Base-by-base conservation (phyloP, 1,140 invertebrate species). In the Euura lappo region DNA sequence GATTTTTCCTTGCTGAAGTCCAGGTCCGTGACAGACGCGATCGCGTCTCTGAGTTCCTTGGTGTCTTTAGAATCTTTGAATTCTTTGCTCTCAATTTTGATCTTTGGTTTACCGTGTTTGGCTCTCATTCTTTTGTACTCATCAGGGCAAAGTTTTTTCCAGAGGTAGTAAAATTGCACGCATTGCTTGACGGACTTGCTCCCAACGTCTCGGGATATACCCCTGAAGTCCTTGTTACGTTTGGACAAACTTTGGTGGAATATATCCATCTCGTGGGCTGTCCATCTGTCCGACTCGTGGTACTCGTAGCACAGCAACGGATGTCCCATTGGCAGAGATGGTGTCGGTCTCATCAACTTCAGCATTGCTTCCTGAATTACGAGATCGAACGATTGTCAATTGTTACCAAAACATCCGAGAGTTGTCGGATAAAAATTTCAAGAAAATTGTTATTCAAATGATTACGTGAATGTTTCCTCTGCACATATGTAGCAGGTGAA, bases 161-260 rank as follows among this genome's bases (percentile, higher is more conserved):
- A 99, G 78, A 98, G 92, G 85, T 99, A 99, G 87, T 99, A 99
- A 88, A 99, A 99, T 89, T 98, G 96, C 78, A 99, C 91, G 89
- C 98, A 99, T 82, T 99, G 96, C 82, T 96, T 97, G 4, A 94
- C 92, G 67, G 93, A 92, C 90, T 99, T 99, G 43, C 93, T 94
- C 79, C 91, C 91, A 80, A 98, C 95, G 88, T 97, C 94, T 81
- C 93, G 91, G 7, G 97, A 90, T 84, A 99, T 95, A 81, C 90
- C 92, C 79, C 90, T 92, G 88, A 99, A 99, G 87, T 99, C 96
- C 85, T 99, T 99, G 85, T 98, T 97, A 87, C 93, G 92, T 83
- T 95, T 96, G 75, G 95, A 89, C 68, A 99, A 90, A 44, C 93
- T 95, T 71, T 95, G 92, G 79, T 98, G 92, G 89, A 98, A 99